A percentile compares a stretch with the other conserved stretches of the same genome.
These are phyloP conservation scores for Syndactyla subalaris DNA, from an alignment of 2,797 vertebrate genomes.

Conservation along the genomic window DNA sequence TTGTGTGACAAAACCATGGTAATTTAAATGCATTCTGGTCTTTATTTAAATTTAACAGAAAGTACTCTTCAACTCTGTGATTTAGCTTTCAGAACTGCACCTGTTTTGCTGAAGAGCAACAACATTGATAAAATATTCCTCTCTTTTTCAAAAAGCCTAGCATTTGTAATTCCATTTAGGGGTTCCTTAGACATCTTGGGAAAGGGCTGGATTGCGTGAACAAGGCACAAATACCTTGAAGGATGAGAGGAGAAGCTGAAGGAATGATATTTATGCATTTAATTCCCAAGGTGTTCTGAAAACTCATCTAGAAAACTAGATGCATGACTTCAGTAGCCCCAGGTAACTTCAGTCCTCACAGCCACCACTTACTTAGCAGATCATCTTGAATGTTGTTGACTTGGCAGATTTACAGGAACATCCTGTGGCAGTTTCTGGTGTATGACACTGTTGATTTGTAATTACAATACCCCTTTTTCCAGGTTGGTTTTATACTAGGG, in stretches of 20 bases:
- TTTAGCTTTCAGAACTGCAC: not conserved
- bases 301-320: not conserved
- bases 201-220: not conserved
- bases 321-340: not conserved
- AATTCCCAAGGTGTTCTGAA: not conserved
- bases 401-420: slow-evolving; percentile 19
- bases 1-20: not conserved
- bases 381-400: not conserved
- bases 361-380: not conserved
- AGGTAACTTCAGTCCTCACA: not conserved
- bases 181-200: not conserved
- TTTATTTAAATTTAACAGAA: not conserved
- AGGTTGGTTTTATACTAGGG: not conserved
- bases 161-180: not conserved
- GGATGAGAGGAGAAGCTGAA: not conserved
- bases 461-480: not conserved
- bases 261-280: not conserved
- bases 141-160: not conserved
- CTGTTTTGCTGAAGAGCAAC: not conserved
- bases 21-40: not conserved
- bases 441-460: not conserved
- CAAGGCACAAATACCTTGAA: not conserved
- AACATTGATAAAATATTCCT: not conserved
- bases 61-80: not conserved
- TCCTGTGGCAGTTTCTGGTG: not conserved